Evolutionary conservation across 1,140 invertebrate species (phyloP).

Genomic region (Leptopilina boulardi): DNA sequence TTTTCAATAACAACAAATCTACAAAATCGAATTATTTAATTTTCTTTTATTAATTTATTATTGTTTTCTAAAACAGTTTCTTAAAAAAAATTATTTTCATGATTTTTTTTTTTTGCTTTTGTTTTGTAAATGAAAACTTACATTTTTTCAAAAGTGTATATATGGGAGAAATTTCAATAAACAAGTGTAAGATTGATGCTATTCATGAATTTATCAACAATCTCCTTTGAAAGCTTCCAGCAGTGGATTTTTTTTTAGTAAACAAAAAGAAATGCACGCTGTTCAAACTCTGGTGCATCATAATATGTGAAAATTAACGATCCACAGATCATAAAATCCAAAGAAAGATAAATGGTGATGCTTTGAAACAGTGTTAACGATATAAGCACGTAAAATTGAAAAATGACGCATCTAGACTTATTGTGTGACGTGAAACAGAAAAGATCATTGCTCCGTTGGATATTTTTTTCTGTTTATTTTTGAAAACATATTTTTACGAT

Average conservation of each 20-base stretch:
- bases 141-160: neutral
- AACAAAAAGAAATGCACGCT: neutral
- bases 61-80: too few species aligned
- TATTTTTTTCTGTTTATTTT: constrained; percentile 56
- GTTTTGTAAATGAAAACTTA: neutral
- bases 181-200: neutral
- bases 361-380: neutral
- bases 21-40: too few species aligned
- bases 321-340: neutral
- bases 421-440: constrained; percentile 3
- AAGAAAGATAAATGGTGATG: constrained; percentile 16
- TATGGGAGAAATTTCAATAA: neutral
- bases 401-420: neutral
- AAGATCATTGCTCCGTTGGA: constrained; percentile 49
- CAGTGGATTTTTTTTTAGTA: neutral
- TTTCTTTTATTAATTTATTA: too few species aligned
- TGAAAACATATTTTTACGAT: constrained; percentile 58
- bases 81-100: neutral
- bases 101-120: neutral
- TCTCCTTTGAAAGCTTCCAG: constrained; percentile 7
- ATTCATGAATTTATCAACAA: constrained; percentile 18
- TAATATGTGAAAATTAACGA: constrained; percentile 19
- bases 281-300: neutral
- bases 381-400: neutral
- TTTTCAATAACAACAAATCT: too few species aligned